phyloP scores from a whole-genome alignment of 37 sponge, comb jelly and placozoan genomes.

The Spongilla lacustris region DNA sequence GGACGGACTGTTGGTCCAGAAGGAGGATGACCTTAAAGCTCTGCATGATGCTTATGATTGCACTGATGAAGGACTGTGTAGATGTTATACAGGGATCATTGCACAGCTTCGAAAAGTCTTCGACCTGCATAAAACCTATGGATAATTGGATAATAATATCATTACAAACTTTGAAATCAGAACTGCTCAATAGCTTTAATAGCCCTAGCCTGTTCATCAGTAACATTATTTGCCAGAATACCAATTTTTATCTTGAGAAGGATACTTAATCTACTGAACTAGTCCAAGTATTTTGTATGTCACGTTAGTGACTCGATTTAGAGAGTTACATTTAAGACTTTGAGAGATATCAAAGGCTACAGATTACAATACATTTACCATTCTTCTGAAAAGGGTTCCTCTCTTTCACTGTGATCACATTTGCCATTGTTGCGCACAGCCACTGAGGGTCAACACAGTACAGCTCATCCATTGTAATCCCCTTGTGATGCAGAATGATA shows the following conservation, averaged over 20 bases:
- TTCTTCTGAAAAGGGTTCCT: conserved; percentile 58
- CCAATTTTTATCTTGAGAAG: too few species aligned
- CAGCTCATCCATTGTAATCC: conserved; percentile 58
- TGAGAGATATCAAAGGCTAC: too few species aligned
- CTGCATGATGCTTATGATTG: conserved; percentile 72
- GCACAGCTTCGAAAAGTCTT: conserved; percentile 34
- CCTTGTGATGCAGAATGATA: conserved; percentile 75
- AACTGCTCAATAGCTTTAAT: too few species aligned
- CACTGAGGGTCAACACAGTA: conserved; percentile 90
- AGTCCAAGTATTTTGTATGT: too few species aligned
- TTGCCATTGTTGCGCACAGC: conserved; percentile 73
- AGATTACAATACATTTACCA: conserved; percentile 20
- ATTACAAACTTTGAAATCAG: too few species aligned
- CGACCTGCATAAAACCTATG: conserved; percentile 62
- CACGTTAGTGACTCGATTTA: too few species aligned
- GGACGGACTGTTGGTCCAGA: conserved; percentile 54
- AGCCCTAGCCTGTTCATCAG: too few species aligned
- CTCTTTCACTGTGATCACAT: conserved; percentile 69
- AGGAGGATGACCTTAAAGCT: conserved; percentile 83
- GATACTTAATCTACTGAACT: too few species aligned
- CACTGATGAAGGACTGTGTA: not conserved
- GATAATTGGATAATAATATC: not conserved
- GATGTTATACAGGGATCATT: not conserved
- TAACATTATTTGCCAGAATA: too few species aligned
- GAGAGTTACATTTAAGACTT: too few species aligned